Percentiles rank a stretch among this genome's conserved stretches.
These are phyloP conservation scores for Saccostrea echinata DNA, from an alignment of 1,140 invertebrate species.

Conservation along the genomic window DNA sequence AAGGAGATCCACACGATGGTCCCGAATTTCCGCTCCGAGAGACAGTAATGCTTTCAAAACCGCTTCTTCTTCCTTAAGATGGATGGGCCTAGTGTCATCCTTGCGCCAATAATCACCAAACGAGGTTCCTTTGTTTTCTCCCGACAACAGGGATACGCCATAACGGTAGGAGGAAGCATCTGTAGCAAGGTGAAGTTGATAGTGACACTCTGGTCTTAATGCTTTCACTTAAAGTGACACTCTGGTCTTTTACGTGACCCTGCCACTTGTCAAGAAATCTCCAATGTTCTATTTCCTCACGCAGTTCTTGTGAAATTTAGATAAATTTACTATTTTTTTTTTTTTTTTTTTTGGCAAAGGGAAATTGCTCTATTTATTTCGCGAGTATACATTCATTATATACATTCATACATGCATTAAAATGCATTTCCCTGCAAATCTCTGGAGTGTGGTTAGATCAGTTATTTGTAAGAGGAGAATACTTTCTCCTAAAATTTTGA, in stretches of 20 bases:
- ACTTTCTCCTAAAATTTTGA: background rate
- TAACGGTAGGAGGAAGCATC: slow-evolving; percentile 47
- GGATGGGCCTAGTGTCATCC: slow-evolving; percentile 42
- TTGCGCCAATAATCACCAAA: slow-evolving; percentile 44
- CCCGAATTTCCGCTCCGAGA: background rate
- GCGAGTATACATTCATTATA: background rate
- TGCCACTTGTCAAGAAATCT: slow-evolving; percentile 49
- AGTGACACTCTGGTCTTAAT: slow-evolving; percentile 41
- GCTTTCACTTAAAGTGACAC: too few relatives aligned
- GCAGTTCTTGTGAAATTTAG: background rate
- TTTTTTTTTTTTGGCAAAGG: too few relatives aligned
- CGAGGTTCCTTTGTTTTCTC: too few relatives aligned
- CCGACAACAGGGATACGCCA: background rate
- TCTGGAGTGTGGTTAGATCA: background rate
- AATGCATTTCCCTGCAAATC: background rate
- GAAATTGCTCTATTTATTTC: background rate
- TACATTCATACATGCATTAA: background rate
- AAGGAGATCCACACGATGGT: slow-evolving; percentile 31
- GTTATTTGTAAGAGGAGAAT: background rate
- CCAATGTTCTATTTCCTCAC: slow-evolving; percentile 43
- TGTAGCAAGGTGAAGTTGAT: slow-evolving; percentile 23
- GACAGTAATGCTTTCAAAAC: too few relatives aligned
- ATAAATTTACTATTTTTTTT: slow-evolving; percentile 5
- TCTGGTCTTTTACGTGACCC: background rate
- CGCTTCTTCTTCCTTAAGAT: slow-evolving; percentile 47